Evolutionary conservation across 2,888 invertebrate genomes (phyloP).

Genomic region (Augiades crinisus): DNA sequence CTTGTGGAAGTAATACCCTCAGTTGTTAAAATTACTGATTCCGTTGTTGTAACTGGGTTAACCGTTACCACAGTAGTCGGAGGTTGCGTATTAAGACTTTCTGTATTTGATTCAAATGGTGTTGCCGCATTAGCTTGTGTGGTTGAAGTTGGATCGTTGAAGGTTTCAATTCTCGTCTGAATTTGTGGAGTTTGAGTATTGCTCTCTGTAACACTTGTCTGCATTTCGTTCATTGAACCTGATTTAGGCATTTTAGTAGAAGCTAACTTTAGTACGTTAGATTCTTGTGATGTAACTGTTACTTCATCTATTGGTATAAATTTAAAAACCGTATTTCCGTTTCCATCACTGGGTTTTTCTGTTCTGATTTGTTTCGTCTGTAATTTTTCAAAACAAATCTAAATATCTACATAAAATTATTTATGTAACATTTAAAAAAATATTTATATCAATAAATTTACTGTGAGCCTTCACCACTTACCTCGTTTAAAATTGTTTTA

Average conservation of each 20-base stretch:
- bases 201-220: constrained; percentile 57
- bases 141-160: constrained; percentile 43
- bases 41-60: constrained; percentile 31
- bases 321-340: constrained; percentile 66
- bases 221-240: constrained; percentile 46
- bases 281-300: constrained; percentile 56
- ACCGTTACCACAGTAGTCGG: constrained; percentile 27
- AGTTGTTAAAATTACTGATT: constrained; percentile 34
- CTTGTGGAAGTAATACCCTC: constrained; percentile 25
- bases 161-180: constrained; percentile 42
- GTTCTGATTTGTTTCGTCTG: constrained; percentile 80
- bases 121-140: constrained; percentile 37
- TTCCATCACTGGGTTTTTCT: constrained; percentile 68
- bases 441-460: too few relatives aligned
- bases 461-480: constrained; percentile 60
- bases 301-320: constrained; percentile 76
- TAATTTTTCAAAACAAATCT: constrained; percentile 44
- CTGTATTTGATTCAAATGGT: constrained; percentile 34
- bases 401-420: constrained; percentile 3
- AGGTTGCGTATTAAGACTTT: constrained; percentile 16
- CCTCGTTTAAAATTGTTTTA: constrained; percentile 38
- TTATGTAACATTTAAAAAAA: too few relatives aligned
- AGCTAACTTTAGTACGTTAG: constrained; percentile 68
- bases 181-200: constrained; percentile 56
- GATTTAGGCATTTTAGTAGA: constrained; percentile 56